Evolutionary conservation across 1,140 invertebrate genomes (phyloP).

Genomic region (Nylanderia fulva): DNA sequence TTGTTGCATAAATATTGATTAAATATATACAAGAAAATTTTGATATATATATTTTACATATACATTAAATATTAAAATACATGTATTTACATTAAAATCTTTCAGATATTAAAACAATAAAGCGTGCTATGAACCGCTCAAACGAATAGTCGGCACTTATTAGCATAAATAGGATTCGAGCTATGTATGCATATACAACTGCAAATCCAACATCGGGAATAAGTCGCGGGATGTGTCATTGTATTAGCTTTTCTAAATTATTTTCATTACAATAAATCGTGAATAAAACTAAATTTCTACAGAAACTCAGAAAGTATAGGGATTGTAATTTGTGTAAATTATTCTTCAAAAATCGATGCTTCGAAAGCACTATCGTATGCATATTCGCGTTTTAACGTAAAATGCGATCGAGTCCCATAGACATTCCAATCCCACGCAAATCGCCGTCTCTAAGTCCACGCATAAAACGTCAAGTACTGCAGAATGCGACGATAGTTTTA

Average conservation of each 20-base stretch:
- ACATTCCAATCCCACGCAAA: constrained; percentile 78
- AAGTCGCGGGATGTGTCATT: neutral
- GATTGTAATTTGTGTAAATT: constrained; percentile 11
- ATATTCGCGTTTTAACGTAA: constrained; percentile 64
- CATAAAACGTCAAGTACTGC: constrained; percentile 66
- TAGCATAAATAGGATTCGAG: neutral
- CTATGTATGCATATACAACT: neutral
- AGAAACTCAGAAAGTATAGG: neutral
- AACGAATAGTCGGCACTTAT: too few species aligned
- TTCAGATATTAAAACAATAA: too few species aligned
- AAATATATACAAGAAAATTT: too few species aligned
- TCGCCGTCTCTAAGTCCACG: constrained; percentile 69
- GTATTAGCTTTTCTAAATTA: too few species aligned
- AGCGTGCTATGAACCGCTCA: too few species aligned
- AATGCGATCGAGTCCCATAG: constrained; percentile 71
- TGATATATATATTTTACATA: too few species aligned
- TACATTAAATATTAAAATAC: too few species aligned
- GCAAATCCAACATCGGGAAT: neutral
- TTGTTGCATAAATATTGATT: too few species aligned
- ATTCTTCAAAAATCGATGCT: constrained; percentile 36
- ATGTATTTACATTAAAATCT: too few species aligned
- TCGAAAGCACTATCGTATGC: constrained; percentile 4
- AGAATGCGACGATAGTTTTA: constrained; percentile 55
- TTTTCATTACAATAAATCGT: too few species aligned
- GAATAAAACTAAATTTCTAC: too few species aligned